A percentile compares a stretch with the other conserved stretches of the same genome.
These are phyloP conservation scores for Bos taurus DNA, from an alignment of 2,113 vertebrate genomes.

Conservation along the genomic window ARS-UCD2.0 NC_037328.1:151580001-151580500, in stretches of 20 bases:
- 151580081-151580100: fast-evolving
- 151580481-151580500: neutral
- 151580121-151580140: neutral
- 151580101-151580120: neutral
- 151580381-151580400: neutral
- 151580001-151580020: neutral
- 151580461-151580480: neutral
- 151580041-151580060: neutral
- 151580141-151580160: neutral
- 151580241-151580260: constrained; percentile 42
- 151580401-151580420: neutral
- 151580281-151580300: constrained; percentile 30
- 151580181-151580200: neutral
- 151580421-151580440: neutral
- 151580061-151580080: neutral
- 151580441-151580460: fast-evolving
- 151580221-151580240: neutral
- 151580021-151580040: neutral
- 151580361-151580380: neutral
- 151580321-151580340: constrained; percentile 26
- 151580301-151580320: constrained; percentile 28
- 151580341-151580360: constrained; percentile 32
- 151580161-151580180: neutral
- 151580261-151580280: constrained; percentile 31
- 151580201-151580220: neutral